phyloP scores from a whole-genome alignment of 2,888 invertebrate species.

The Erebia aethiops region DNA sequence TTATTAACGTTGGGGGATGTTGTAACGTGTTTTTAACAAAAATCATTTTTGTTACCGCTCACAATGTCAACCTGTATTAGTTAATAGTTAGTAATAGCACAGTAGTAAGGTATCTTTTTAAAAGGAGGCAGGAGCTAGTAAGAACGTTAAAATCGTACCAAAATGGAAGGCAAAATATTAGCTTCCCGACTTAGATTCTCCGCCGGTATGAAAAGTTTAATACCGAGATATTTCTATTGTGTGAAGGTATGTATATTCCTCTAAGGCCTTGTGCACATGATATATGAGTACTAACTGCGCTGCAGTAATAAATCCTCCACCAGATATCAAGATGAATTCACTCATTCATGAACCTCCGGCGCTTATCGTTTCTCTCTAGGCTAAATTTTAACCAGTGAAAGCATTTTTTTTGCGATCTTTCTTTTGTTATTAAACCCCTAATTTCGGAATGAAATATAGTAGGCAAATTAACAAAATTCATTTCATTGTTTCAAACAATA shows the following conservation, averaged over 20 bases:
- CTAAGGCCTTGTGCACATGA: constrained; percentile 35
- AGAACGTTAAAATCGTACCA: background rate
- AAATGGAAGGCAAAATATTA: constrained; percentile 9
- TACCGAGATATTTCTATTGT: constrained; percentile 26
- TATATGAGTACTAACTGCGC: constrained; percentile 39
- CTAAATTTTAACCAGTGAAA: constrained; percentile 31
- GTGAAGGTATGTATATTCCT: constrained; percentile 27
- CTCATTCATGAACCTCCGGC: constrained; percentile 37
- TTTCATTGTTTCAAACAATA: too few species aligned
- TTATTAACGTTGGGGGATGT: constrained; percentile 24
- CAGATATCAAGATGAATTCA: constrained; percentile 41
- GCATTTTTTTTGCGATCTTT: constrained; percentile 11
- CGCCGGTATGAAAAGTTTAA: constrained; percentile 20
- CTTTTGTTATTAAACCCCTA: background rate
- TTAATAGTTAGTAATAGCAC: too few species aligned
- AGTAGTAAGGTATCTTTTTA: too few species aligned
- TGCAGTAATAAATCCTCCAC: constrained; percentile 40
- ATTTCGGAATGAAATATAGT: background rate
- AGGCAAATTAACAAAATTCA: background rate
- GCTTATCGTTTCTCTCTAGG: constrained; percentile 31
- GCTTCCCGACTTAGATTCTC: constrained; percentile 9
- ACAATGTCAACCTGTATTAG: background rate
- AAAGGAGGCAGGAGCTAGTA: background rate
- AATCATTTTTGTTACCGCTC: background rate
- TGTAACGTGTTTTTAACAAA: background rate